Percentiles rank a stretch among this genome's conserved stretches.
Conservation (phyloP, 2,888 invertebrate species). For the Anthophora plumipes region DNA sequence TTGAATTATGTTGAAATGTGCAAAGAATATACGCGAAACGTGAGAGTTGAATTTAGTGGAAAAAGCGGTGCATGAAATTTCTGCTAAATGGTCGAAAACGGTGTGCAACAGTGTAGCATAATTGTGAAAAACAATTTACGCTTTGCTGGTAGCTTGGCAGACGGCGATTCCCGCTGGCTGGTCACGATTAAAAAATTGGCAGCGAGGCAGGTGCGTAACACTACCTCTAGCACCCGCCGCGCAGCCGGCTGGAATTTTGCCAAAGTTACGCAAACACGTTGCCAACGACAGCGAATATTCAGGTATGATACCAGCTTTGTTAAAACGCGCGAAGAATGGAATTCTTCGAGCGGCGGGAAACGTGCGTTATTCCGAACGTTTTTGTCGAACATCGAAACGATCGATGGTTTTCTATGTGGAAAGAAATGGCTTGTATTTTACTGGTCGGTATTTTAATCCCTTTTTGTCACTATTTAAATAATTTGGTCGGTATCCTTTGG, state of each 20-base stretch:
- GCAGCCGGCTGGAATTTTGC: slow-evolving; percentile 47
- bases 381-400: not conserved
- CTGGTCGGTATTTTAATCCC: too few relatives aligned
- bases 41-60: too few relatives aligned
- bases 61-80: too few relatives aligned
- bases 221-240: slow-evolving; percentile 42
- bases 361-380: slow-evolving; percentile 18
- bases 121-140: not conserved
- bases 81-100: too few relatives aligned
- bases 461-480: too few relatives aligned
- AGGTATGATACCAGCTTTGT: slow-evolving; percentile 48
- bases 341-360: slow-evolving; percentile 28
- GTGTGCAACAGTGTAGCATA: not conserved
- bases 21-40: too few relatives aligned
- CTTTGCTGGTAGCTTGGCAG: slow-evolving; percentile 41
- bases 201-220: slow-evolving; percentile 54
- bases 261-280: slow-evolving; percentile 66
- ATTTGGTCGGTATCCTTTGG: too few relatives aligned
- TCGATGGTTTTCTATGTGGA: too few relatives aligned
- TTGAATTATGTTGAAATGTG: too few relatives aligned
- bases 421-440: too few relatives aligned
- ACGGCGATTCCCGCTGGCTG: slow-evolving; percentile 12
- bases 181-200: slow-evolving; percentile 52
- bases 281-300: slow-evolving; percentile 48
- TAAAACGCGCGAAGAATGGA: slow-evolving; percentile 61